These are phyloP conservation scores for Pristionchus arcanus DNA, from an alignment of 2,888 invertebrate species.

Conservation along the genomic window DNA sequence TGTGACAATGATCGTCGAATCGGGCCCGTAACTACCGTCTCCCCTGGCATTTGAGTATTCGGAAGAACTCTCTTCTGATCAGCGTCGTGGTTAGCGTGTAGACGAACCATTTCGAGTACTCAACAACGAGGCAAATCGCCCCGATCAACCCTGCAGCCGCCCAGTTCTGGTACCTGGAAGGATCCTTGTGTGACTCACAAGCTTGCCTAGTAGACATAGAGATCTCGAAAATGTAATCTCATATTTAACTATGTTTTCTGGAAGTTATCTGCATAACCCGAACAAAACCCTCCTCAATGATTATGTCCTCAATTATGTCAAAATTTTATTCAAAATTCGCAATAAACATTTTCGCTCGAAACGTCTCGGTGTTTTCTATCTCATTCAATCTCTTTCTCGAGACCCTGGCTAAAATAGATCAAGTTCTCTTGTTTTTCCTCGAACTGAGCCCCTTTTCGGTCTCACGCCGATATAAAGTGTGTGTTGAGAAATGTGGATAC, in stretches of 20 bases:
- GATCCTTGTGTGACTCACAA: too few relatives aligned
- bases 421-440: not conserved
- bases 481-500: not conserved
- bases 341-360: too few relatives aligned
- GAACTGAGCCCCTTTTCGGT: not conserved
- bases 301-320: too few relatives aligned
- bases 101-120: conserved; percentile 28
- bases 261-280: too few relatives aligned
- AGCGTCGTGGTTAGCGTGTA: not conserved
- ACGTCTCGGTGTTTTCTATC: not conserved
- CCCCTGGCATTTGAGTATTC: not conserved
- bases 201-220: too few relatives aligned
- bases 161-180: conserved; percentile 18
- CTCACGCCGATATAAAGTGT: not conserved
- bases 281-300: too few relatives aligned
- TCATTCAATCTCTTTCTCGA: too few relatives aligned
- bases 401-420: too few relatives aligned
- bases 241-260: too few relatives aligned
- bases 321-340: too few relatives aligned
- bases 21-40: too few relatives aligned
- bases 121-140: not conserved
- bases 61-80: not conserved
- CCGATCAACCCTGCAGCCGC: not conserved
- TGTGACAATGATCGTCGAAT: not conserved
- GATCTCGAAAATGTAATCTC: too few relatives aligned